Base-by-base conservation (phyloP, 2,113 vertebrate genomes). In the Brachyhypopomus gauderio region DNA sequence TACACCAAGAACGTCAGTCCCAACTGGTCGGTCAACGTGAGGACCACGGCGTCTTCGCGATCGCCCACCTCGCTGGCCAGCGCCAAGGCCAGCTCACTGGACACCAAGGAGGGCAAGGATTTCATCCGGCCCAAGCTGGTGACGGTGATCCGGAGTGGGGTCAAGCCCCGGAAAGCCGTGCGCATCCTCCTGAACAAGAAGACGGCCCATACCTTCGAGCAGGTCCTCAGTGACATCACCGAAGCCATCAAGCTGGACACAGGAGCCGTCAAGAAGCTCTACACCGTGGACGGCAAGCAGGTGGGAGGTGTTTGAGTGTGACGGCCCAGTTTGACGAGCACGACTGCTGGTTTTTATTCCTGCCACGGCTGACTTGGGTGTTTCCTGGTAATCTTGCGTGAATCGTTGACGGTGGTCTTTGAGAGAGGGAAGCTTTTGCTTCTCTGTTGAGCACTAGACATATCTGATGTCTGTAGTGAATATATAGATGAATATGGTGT, bases 1-100 rank as follows among this genome's bases (percentile, higher is more conserved):
- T 99, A 99, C 90, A 98, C 95, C 19, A 98, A 97, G 94, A 99
- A 99, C 62, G 96, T 98, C 86, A 99, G 98, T 85, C 98, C 98
- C 75, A 99, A 99, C 90, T 99, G 98, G 98, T 94, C 96, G 0
- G 95, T 97, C 81, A 98, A 97, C 22, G 92, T 95, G 22, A 95
- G 92, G 92, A 95, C 96, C 79, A 88, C 90, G 22, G 90, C 87
- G 0, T 74, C 91, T 56, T 85, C 90, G 36, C 94, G 96, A 30
- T 91, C 93, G 0, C 95, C 96, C 83, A 89, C 93, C 0, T 96
- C 96, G 6, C 93, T 98, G 70, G 95, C 93, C 63, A 93, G 94
- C 22, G 88, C 92, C 87, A 97, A 95, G 87, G 90, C 94, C 36
- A 92, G 92, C 75, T 81, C 92, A 69, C 87, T 90, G 1, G 98